Percentiles rank a stretch among this genome's conserved stretches.
Evolutionary conservation across 2,113 vertebrate species (phyloP).

Genomic region (Gobiocypris rarus): DNA sequence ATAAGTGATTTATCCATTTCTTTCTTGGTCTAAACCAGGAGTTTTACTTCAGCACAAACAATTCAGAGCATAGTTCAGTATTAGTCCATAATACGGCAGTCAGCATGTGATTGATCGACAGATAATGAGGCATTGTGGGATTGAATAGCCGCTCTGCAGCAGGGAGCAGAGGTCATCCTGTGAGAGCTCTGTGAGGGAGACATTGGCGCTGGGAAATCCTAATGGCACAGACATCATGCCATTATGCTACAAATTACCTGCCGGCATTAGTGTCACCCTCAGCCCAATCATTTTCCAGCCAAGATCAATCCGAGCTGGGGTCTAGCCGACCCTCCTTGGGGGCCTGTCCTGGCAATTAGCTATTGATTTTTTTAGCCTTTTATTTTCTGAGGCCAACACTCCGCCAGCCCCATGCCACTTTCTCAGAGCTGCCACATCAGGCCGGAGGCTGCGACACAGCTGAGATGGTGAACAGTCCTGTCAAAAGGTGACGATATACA

Average conservation of each 20-base stretch:
- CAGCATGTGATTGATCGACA: conserved; percentile 68
- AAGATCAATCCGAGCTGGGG: conserved; percentile 64
- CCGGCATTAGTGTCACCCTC: conserved; percentile 70
- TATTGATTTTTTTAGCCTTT: conserved; percentile 61
- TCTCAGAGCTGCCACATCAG: conserved; percentile 35
- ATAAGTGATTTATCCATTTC: neutral
- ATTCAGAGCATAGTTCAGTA: conserved; percentile 1
- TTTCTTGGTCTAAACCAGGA: neutral
- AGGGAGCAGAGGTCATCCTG: conserved; percentile 44
- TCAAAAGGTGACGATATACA: conserved; percentile 38
- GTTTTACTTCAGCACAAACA: conserved; percentile 10
- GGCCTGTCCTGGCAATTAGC: conserved; percentile 57
- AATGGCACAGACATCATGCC: conserved; percentile 65
- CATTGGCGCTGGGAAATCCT: conserved; percentile 57
- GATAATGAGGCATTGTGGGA: conserved; percentile 76
- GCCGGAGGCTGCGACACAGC: conserved; percentile 24
- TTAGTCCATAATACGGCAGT: conserved; percentile 68
- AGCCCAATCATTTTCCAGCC: conserved; percentile 62
- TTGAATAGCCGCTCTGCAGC: conserved; percentile 60
- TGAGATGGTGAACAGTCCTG: conserved; percentile 32
- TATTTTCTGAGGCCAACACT: conserved; percentile 52
- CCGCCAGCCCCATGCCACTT: conserved; percentile 9
- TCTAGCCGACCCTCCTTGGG: conserved; percentile 39
- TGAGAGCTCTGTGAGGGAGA: conserved; percentile 48
- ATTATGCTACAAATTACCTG: conserved; percentile 77